Conservation (phyloP, 2,113 vertebrate genomes). For the Ptyas mucosa region DNA sequence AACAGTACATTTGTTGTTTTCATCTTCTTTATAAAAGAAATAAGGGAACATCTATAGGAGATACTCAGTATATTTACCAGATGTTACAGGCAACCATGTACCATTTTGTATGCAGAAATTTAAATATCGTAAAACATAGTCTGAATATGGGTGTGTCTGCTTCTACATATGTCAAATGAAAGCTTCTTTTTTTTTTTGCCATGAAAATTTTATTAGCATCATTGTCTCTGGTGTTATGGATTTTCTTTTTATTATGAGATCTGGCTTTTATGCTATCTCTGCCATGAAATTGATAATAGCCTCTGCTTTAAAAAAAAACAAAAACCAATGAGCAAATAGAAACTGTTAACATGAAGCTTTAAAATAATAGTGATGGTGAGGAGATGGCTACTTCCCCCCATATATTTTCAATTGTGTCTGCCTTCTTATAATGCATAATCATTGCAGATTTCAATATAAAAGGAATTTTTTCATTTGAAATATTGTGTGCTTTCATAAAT, state of each 20-base stretch:
- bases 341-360: not conserved
- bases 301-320: not conserved
- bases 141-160: conserved; percentile 23
- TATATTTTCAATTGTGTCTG: not conserved
- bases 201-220: conserved; percentile 31
- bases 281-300: not conserved
- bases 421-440: not conserved
- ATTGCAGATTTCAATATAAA: not conserved
- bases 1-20: conserved; percentile 33
- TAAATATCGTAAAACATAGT: conserved; percentile 47
- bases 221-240: not conserved
- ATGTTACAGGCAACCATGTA: conserved; percentile 47
- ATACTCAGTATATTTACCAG: conserved; percentile 61
- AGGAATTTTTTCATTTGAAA: not conserved
- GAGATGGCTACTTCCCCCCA: not conserved
- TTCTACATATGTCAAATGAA: conserved; percentile 10
- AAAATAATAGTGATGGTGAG: not conserved
- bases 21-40: conserved; percentile 37
- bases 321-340: not conserved
- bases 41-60: conserved; percentile 44
- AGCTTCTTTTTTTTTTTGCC: conserved; percentile 8
- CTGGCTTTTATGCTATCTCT: not conserved
- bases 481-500: not conserved
- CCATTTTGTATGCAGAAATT: conserved; percentile 48
- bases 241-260: not conserved